A percentile compares a stretch with the other conserved stretches of the same genome.
Evolutionary conservation across 2,888 invertebrate genomes (phyloP).

Genomic region (Acanthosepion lycidas): DNA sequence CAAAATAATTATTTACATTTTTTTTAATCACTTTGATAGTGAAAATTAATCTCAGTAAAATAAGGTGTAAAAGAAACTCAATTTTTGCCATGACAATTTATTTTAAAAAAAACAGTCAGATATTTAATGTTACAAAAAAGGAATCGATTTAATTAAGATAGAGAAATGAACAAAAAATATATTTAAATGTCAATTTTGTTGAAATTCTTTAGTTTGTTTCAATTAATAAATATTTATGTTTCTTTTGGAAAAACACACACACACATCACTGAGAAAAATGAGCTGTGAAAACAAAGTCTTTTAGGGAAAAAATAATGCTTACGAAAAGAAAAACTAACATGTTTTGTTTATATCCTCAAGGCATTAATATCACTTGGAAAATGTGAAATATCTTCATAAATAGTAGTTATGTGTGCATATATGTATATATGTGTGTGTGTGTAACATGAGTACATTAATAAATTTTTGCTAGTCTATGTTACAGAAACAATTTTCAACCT

Average conservation of each 20-base stretch:
- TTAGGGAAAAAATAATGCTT: background rate
- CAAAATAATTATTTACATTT: no score
- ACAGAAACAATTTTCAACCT: background rate
- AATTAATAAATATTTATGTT: background rate
- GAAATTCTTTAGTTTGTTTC: background rate
- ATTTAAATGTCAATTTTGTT: background rate
- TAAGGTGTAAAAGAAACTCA: no score
- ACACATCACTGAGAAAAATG: background rate
- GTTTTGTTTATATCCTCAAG: background rate
- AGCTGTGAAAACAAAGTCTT: background rate
- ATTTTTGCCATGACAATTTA: no score
- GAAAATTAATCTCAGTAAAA: no score
- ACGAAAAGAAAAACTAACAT: background rate
- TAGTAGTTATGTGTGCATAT: background rate
- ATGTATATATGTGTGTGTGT: background rate
- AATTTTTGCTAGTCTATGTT: background rate
- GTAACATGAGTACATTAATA: background rate
- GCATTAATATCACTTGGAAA: background rate
- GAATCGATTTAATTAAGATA: background rate
- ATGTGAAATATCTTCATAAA: background rate
- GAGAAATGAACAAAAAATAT: background rate
- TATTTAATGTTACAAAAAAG: no score
- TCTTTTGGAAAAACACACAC: background rate
- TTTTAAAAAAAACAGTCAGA: no score
- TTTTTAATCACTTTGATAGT: no score